phyloP scores from a whole-genome alignment of 2,888 invertebrate species.

The Lottia gigantea region DNA sequence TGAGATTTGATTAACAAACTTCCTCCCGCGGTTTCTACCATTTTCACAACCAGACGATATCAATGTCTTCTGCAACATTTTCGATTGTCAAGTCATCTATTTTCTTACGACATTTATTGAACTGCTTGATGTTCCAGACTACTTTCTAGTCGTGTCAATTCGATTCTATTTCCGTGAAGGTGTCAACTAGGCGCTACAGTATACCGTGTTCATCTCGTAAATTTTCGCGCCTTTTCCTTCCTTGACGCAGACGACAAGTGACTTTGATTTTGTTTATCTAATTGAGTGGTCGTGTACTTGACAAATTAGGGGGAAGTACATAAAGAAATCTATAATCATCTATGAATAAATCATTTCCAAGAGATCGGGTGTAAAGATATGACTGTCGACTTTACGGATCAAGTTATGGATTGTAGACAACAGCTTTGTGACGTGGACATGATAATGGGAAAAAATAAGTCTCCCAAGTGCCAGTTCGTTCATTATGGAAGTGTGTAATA shows the following conservation, averaged over 20 bases:
- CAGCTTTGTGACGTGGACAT: too few species aligned
- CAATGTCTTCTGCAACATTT: not conserved
- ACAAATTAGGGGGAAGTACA: constrained; percentile 4
- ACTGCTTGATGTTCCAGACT: too few species aligned
- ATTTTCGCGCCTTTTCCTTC: constrained; percentile 4
- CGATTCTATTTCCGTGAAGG: not conserved
- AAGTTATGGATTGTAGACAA: too few species aligned
- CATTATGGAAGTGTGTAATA: too few species aligned
- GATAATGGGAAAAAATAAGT: too few species aligned
- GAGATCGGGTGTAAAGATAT: too few species aligned
- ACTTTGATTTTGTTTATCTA: constrained; percentile 9
- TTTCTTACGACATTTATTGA: too few species aligned
- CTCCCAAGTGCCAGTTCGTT: too few species aligned
- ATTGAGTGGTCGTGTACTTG: constrained; percentile 11
- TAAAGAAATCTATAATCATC: constrained; percentile 10
- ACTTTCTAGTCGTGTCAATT: constrained; percentile 2
- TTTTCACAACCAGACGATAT: constrained; percentile 1
- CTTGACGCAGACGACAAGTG: constrained; percentile 9
- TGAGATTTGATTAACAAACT: constrained; percentile 1
- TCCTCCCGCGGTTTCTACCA: not conserved
- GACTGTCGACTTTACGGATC: too few species aligned
- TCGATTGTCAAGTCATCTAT: too few species aligned
- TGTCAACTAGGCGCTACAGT: constrained; percentile 3
- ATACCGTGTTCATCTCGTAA: not conserved
- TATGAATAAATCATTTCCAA: constrained; percentile 1